Evolutionary conservation across 2,888 invertebrate genomes (phyloP).

Genomic region (Griposia aprilina): DNA sequence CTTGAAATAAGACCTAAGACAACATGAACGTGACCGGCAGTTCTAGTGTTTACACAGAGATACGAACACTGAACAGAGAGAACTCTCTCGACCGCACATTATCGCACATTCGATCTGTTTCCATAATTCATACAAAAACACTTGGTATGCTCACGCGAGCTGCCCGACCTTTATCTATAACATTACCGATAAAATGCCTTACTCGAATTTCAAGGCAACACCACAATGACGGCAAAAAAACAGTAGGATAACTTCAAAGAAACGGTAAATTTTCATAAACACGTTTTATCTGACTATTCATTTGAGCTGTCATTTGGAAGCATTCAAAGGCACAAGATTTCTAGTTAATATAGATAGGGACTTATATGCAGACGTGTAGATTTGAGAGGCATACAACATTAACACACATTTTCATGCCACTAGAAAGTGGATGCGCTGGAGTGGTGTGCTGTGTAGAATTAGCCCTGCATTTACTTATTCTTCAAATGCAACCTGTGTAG

Average conservation of each 20-base stretch:
- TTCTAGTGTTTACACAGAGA: conserved; percentile 26
- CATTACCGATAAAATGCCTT: conserved; percentile 43
- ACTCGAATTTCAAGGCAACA: conserved; percentile 12
- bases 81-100: conserved; percentile 13
- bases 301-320: not conserved
- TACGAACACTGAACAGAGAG: not conserved
- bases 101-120: conserved; percentile 40
- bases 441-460: not conserved
- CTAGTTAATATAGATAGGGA: not conserved
- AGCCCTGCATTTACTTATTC: not conserved
- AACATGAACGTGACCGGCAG: conserved; percentile 15
- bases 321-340: not conserved
- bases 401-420: not conserved
- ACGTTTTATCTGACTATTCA: not conserved
- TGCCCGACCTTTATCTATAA: conserved; percentile 45
- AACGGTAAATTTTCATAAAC: not conserved
- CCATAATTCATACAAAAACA: conserved; percentile 61
- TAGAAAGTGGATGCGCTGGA: too few relatives aligned
- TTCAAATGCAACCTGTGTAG: fast-evolving
- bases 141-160: conserved; percentile 3
- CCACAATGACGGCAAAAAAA: not conserved
- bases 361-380: too few relatives aligned
- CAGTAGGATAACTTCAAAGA: conserved; percentile 12
- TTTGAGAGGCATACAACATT: not conserved
- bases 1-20: conserved; percentile 38